Percentiles rank a stretch among this genome's conserved stretches.
Evolutionary conservation across 2,888 invertebrate species (phyloP).

Genomic region (Heliconius erato): DNA sequence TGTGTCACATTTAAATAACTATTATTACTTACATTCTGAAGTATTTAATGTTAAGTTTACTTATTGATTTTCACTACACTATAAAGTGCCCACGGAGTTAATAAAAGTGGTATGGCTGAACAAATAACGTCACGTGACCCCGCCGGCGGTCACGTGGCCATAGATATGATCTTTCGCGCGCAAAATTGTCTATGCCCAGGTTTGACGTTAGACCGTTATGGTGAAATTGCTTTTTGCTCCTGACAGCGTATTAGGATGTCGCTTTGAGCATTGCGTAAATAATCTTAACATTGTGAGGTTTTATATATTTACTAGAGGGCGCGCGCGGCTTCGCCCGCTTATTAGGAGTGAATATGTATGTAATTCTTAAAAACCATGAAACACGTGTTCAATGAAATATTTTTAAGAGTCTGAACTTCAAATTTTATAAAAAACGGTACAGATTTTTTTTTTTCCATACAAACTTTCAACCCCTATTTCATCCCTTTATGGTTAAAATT

Average conservation of each 20-base stretch:
- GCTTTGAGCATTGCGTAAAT: slow-evolving; percentile 38
- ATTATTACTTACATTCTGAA: slow-evolving; percentile 16
- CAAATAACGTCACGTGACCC: slow-evolving; percentile 79
- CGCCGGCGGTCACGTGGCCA: slow-evolving; percentile 72
- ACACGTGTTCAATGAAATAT: no score
- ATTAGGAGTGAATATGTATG: no score
- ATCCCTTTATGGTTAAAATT: no score
- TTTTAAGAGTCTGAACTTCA: no score
- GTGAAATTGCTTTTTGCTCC: slow-evolving; percentile 43
- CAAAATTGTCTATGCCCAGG: slow-evolving; percentile 73
- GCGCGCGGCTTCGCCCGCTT: no score
- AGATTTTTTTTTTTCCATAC: no score
- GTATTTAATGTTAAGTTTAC: slow-evolving; percentile 12
- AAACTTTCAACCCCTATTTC: no score
- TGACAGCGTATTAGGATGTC: slow-evolving; percentile 42
- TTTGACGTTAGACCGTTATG: slow-evolving; percentile 45
- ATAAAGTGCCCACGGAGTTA: slow-evolving; percentile 60
- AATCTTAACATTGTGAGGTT: neutral
- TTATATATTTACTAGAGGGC: neutral
- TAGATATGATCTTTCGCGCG: slow-evolving; percentile 76
- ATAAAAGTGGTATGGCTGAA: slow-evolving; percentile 73
- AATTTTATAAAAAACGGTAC: no score
- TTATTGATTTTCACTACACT: slow-evolving; percentile 49
- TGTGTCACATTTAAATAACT: neutral
- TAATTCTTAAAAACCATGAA: no score